Evolutionary conservation across 2,797 vertebrate genomes (phyloP), one percentile per base, ranked within the genome.

Genomic region (Epinephelus awoara): DNA sequence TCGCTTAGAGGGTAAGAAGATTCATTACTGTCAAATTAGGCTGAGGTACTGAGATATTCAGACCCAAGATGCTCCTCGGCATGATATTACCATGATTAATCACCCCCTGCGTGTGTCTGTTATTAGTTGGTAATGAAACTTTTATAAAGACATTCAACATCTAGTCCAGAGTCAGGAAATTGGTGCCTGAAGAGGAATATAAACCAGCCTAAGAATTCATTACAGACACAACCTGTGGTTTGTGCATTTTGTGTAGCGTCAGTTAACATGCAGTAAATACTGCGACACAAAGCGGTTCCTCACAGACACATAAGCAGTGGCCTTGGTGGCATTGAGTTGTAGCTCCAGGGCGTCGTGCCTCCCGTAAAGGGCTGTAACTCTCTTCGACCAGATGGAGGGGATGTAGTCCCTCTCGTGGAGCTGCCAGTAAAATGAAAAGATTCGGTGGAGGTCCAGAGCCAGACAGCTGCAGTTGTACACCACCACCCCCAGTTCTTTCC

Each of bases 401-500:
- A 95, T 89, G 82, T 95, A 95, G 89, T 95, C 93, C 66, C 81
- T 89, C 62, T 95, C 67, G 0, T 95, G 91, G 54, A 96, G 95
- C 89, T 95, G 94, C 93, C 94, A 94, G 90, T 96, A 96, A 76
- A 95, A 93, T 1, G 91, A 89, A 75, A 96, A 96, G 21, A 96
- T 84, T 74, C 94, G 95, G 79, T 98, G 97, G 80, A 98, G 94
- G 90, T 98, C 97, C 90, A 97, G 92, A 77, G 96, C 97, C 80
- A 98, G 94, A 82, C 97, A 98, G 94, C 97, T 98, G 91, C 97
- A 98, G 94, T 98, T 98, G 90, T 97, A 97, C 55, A 98, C 89
- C 6, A 98, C 88, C 94, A 98, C 74, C 0, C 97, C 97, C 46
- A 98, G 95, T 75, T 98, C 97, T 85, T 98, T 98, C 93, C 97